Percentiles rank a stretch among this genome's conserved stretches.
phyloP scores from a whole-genome alignment of 1,140 invertebrate genomes.

The Epicauta chinensis region DNA sequence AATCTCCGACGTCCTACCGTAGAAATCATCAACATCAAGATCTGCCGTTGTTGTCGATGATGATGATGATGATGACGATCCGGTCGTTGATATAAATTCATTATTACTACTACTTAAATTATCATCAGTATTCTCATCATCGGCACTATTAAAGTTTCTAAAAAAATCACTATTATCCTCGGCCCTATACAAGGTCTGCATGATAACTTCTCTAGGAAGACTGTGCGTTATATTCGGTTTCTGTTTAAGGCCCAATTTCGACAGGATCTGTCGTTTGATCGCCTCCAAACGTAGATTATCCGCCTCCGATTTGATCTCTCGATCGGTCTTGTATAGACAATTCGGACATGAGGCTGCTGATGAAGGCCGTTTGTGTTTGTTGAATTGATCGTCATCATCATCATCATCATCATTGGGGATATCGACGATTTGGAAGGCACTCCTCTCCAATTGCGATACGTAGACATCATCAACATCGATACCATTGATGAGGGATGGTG shows the following conservation, averaged over 20 bases:
- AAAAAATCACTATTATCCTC: constrained; percentile 42
- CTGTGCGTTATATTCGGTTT: constrained; percentile 65
- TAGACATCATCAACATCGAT: neutral
- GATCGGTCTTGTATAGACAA: constrained; percentile 35
- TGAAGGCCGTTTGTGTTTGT: no score
- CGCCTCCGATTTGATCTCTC: constrained; percentile 38
- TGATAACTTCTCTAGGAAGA: constrained; percentile 58
- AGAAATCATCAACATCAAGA: constrained; percentile 62
- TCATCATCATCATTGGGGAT: constrained; percentile 14
- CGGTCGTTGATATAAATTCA: no score
- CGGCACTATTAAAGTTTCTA: constrained; percentile 31
- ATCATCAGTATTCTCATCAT: constrained; percentile 19
- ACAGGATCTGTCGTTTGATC: constrained; percentile 70
- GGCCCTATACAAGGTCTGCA: constrained; percentile 62
- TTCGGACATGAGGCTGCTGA: constrained; percentile 33
- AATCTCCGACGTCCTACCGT: constrained; percentile 72
- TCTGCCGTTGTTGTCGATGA: constrained; percentile 41
- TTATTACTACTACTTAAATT: no score
- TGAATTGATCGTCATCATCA: no score
- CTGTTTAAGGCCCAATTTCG: constrained; percentile 60
- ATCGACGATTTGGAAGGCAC: neutral
- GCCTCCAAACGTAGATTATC: constrained; percentile 63
- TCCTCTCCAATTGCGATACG: constrained; percentile 22
- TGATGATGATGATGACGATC: no score
- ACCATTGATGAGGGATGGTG: no score